phyloP scores from a whole-genome alignment of 2,797 vertebrate species.

The Gymnothorax javanicus region DNA sequence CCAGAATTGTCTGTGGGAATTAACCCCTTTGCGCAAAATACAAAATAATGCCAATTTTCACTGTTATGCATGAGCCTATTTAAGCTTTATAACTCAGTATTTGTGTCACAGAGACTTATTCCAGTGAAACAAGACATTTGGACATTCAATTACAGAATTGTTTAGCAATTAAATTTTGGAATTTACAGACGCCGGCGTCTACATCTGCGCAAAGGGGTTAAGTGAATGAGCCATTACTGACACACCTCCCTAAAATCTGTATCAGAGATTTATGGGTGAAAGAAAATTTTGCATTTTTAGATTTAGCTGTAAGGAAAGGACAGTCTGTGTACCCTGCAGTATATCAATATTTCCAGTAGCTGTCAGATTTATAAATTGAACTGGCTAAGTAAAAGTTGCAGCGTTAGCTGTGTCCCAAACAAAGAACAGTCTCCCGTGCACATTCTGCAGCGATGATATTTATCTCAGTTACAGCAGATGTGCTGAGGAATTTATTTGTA shows the following conservation, averaged over 20 bases:
- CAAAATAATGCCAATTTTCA: too few species aligned
- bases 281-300: neutral
- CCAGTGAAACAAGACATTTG: too few species aligned
- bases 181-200: too few species aligned
- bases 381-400: neutral
- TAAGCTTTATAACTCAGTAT: too few species aligned
- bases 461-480: constrained; percentile 8
- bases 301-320: neutral
- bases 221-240: neutral
- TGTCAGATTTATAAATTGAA: neutral
- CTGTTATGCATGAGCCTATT: too few species aligned
- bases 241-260: neutral
- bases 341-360: neutral
- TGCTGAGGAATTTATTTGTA: neutral
- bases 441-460: neutral
- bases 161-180: too few species aligned
- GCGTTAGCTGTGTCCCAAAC: neutral
- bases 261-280: neutral
- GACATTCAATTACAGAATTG: too few species aligned
- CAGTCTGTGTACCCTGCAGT: neutral
- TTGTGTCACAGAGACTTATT: too few species aligned
- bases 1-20: neutral
- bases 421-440: neutral
- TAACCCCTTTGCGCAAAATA: too few species aligned
- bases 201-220: neutral